Evolutionary conservation across 2,888 invertebrate species (phyloP), one percentile per base, ranked within the genome.

Genomic region (Villa cingulata): DNA sequence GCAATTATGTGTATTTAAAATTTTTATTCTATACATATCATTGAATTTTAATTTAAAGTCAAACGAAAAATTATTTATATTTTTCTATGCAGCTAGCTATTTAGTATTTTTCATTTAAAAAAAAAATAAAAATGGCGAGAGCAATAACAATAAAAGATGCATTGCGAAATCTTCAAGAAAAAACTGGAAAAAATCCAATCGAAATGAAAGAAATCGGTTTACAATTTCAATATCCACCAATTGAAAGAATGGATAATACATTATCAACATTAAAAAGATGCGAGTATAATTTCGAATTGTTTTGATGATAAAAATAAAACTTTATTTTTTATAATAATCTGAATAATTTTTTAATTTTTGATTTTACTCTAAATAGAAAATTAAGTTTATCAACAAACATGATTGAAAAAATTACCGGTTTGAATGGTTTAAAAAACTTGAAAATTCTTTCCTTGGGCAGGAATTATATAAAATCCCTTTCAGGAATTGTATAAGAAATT

Each of bases 231-330:
- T 87, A 83, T 77, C 94, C 92, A 1, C 90, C 94, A 0, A 88
- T 96, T 46, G 95, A 95, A 62, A 94, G 90, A 72, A 91, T 96
- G 89, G 95, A 96, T 61, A 83, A 78, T 49, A 79, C 83, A 1
- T 71, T 95, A 20, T 77, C 83, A 1, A 75, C 76, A 1, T 72
- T 95, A 5, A 68, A 72, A 2, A 80, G 78, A 53, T 91, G 91
- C 75, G 80, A 81, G 86, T 88, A 69, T 72, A 78, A n/a, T n/a
- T n/a, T n/a, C n/a, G n/a, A n/a, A n/a, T n/a, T n/a, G n/a, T n/a
- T n/a, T n/a, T n/a, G n/a, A n/a, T n/a, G n/a, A n/a, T n/a, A 39
- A 52, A 36, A 37, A 42, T 17, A 47, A 50, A 39, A 15, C 14
- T n/a, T 49, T 45, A 23, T 19, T 47, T 20, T n/a, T 20, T 19